phyloP scores from a whole-genome alignment of 1,140 invertebrate species.

The Ceratosolen solmsi region DNA sequence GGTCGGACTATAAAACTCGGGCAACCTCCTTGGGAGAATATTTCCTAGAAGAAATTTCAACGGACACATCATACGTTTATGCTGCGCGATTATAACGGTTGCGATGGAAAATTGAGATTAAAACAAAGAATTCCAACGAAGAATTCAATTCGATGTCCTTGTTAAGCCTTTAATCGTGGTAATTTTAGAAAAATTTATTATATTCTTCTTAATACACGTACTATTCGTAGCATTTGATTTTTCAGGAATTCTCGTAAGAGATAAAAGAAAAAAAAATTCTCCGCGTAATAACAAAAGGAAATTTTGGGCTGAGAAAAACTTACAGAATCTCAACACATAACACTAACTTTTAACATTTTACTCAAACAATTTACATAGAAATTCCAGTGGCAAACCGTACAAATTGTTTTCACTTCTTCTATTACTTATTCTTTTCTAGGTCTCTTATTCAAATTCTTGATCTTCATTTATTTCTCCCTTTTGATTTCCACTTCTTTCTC shows the following conservation, averaged over 20 bases:
- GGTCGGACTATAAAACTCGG: too few relatives aligned
- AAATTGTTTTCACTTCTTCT: slow-evolving; percentile 25
- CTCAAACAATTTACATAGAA: slow-evolving; percentile 42
- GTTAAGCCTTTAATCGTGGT: too few relatives aligned
- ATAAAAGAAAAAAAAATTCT: slow-evolving; percentile 2
- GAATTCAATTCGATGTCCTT: too few relatives aligned
- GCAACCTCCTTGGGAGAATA: too few relatives aligned
- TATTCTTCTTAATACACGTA: too few relatives aligned
- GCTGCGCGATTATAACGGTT: too few relatives aligned
- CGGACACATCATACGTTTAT: too few relatives aligned
- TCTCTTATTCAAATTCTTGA: slow-evolving; percentile 19
- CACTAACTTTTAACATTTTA: slow-evolving; percentile 30
- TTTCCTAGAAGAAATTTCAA: too few relatives aligned
- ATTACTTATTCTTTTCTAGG: neutral
- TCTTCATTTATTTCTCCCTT: slow-evolving; percentile 30
- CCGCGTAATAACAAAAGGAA: slow-evolving; percentile 8
- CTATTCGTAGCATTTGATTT: too few relatives aligned
- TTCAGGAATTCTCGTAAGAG: slow-evolving; percentile 2
- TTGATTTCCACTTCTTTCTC: neutral
- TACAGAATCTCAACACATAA: slow-evolving; percentile 16
- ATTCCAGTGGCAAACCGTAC: slow-evolving; percentile 31
- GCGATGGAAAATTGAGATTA: too few relatives aligned
- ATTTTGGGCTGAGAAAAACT: neutral
- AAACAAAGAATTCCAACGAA: too few relatives aligned
- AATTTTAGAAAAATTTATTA: too few relatives aligned